phyloP scores from a whole-genome alignment of 2,888 invertebrate genomes.

The Xylota segnis region DNA sequence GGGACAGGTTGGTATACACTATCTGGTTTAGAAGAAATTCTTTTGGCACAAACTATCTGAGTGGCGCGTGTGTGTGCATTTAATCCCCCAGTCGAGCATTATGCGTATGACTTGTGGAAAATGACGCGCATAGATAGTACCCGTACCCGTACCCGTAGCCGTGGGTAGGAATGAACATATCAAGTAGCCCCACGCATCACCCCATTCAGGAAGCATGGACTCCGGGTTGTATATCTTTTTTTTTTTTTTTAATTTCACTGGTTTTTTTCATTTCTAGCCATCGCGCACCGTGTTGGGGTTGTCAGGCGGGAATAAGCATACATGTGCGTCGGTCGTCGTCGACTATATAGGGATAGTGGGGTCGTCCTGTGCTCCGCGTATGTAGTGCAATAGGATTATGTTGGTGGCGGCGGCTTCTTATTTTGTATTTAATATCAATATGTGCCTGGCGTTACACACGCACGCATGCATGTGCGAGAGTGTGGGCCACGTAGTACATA shows the following conservation, averaged over 20 bases:
- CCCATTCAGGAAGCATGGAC: slow-evolving; percentile 59
- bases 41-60: slow-evolving; percentile 44
- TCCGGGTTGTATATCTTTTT: slow-evolving; percentile 22
- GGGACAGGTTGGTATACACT: slow-evolving; percentile 23
- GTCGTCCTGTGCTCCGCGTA: not conserved
- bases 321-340: slow-evolving; percentile 22
- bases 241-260: slow-evolving; percentile 19
- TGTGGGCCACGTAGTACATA: slow-evolving; percentile 26
- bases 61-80: slow-evolving; percentile 25
- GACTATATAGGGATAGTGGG: not conserved
- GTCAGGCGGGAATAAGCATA: slow-evolving; percentile 8
- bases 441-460: slow-evolving; percentile 45
- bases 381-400: slow-evolving; percentile 56
- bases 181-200: slow-evolving; percentile 50
- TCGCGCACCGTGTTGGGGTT: slow-evolving; percentile 2
- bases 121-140: slow-evolving; percentile 33
- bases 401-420: slow-evolving; percentile 52
- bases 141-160: too few species aligned
- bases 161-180: not conserved
- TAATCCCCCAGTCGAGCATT: slow-evolving; percentile 34
- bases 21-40: slow-evolving; percentile 20
- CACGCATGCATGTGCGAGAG: slow-evolving; percentile 2
- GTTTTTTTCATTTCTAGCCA: slow-evolving; percentile 6
- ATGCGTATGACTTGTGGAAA: slow-evolving; percentile 51
- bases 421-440: slow-evolving; percentile 62